Percentiles rank a stretch among this genome's conserved stretches.
Conservation (phyloP, 1,140 invertebrate species). For the Drosophila gunungcola region DNA sequence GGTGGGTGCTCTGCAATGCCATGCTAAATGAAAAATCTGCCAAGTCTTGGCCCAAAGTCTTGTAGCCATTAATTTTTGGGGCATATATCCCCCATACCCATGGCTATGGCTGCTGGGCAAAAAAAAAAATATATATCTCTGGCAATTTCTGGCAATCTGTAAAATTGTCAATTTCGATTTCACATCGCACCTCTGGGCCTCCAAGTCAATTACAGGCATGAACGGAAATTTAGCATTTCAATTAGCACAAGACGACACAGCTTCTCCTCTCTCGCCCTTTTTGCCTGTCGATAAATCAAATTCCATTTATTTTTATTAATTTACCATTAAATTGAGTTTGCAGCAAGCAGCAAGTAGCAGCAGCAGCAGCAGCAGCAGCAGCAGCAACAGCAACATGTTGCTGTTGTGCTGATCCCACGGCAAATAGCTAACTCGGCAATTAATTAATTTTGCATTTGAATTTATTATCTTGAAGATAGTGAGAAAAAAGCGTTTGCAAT, state of each 20-base stretch:
- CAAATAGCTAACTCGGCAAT: conserved; percentile 30
- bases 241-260: conserved; percentile 58
- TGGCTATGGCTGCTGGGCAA: background rate
- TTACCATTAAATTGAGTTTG: conserved; percentile 69
- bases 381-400: conserved; percentile 7
- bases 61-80: conserved; percentile 67
- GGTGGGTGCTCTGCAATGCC: background rate
- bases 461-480: conserved; percentile 37
- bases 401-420: conserved; percentile 7
- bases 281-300: conserved; percentile 72
- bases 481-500: conserved; percentile 2
- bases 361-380: background rate
- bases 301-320: conserved; percentile 63
- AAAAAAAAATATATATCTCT: background rate
- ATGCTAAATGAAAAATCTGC: conserved; percentile 59
- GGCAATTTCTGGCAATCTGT: conserved; percentile 28
- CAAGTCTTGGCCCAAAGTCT: conserved; percentile 56
- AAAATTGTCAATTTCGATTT: conserved; percentile 74
- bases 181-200: conserved; percentile 38
- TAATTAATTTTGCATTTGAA: conserved; percentile 68
- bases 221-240: conserved; percentile 84
- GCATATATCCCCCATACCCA: too few species aligned
- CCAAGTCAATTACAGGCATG: conserved; percentile 83
- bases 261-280: background rate
- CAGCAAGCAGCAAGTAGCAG: background rate